A percentile compares a stretch with the other conserved stretches of the same genome.
These are phyloP conservation scores for Pseudochirops corinnae DNA, from an alignment of 2,797 vertebrate genomes.

Conservation along the genomic window DNA sequence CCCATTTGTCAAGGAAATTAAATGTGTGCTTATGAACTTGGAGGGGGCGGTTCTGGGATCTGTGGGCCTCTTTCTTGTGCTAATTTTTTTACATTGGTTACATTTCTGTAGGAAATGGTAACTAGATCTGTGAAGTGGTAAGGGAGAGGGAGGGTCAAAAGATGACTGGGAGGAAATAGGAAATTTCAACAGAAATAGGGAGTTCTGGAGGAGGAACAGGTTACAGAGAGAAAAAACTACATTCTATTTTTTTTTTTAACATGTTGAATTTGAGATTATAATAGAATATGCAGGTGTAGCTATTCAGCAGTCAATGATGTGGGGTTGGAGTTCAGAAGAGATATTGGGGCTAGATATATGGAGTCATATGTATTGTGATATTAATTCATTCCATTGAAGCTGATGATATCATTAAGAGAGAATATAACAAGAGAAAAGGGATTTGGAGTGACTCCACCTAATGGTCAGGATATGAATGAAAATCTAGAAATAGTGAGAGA, in stretches of 20 bases:
- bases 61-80: neutral
- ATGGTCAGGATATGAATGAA: neutral
- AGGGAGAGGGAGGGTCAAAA: neutral
- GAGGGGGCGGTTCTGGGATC: neutral
- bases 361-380: neutral
- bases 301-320: neutral
- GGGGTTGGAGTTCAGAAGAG: neutral
- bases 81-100: neutral
- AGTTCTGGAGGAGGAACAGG: neutral
- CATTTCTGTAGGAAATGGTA: neutral
- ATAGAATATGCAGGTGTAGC: neutral
- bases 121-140: neutral
- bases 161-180: neutral
- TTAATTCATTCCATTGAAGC: neutral
- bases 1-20: neutral
- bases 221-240: neutral
- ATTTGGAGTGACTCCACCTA: neutral
- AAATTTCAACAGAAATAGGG: neutral
- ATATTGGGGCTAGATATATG: neutral
- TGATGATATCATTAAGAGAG: neutral
- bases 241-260: neutral
- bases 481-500: neutral
- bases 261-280: neutral
- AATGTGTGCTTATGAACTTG: neutral
- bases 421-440: neutral